These are phyloP conservation scores for Steatocranus sp. DNA, from an alignment of 2,797 vertebrate genomes.

Conservation along the genomic window DNA sequence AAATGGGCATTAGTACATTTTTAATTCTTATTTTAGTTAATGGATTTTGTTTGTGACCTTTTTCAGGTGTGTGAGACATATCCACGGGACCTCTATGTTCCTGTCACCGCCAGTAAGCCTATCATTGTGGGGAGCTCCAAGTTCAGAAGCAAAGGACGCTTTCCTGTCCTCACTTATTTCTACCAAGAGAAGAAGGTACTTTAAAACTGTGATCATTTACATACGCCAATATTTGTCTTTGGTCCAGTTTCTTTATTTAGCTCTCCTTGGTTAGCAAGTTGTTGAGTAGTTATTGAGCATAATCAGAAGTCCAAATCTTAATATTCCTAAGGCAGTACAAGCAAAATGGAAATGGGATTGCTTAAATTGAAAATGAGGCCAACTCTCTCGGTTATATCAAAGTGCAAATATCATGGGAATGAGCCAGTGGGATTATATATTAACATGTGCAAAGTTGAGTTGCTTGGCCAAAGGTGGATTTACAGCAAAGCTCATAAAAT, in stretches of 20 bases:
- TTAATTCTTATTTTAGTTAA: background rate
- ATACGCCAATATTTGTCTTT: background rate
- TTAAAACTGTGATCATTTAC: background rate
- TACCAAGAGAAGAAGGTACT: slow-evolving; percentile 92
- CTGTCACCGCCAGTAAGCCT: slow-evolving; percentile 89
- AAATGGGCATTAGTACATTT: background rate
- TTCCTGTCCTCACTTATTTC: slow-evolving; percentile 97
- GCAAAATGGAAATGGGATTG: background rate
- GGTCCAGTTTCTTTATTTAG: background rate
- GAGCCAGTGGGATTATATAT: background rate
- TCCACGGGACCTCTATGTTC: slow-evolving; percentile 92
- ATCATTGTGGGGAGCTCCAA: slow-evolving; percentile 98
- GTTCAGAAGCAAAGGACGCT: slow-evolving; percentile 98
- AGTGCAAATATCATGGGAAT: background rate
- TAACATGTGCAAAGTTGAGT: background rate
- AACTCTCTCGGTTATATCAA: background rate
- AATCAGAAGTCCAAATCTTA: background rate
- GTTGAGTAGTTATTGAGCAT: background rate
- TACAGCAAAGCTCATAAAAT: background rate
- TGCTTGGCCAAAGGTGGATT: background rate
- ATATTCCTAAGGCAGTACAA: background rate
- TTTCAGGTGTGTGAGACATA: slow-evolving; percentile 94
- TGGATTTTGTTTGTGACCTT: background rate
- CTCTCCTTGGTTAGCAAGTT: background rate
- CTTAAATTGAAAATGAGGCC: background rate